Conservation (phyloP, 1,140 invertebrate species). For the Leptinotarsa texana region DNA sequence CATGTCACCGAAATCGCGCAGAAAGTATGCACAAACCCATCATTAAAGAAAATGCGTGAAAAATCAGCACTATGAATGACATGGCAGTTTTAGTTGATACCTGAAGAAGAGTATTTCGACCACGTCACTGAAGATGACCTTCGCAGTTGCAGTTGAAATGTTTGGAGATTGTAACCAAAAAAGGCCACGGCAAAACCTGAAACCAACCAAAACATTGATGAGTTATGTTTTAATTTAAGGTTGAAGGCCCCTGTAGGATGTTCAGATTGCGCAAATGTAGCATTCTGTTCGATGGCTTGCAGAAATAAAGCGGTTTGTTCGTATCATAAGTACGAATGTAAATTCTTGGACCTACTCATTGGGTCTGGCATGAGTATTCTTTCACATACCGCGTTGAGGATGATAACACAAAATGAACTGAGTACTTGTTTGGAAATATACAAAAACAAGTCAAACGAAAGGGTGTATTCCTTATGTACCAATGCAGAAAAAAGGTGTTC, state of each 20-base stretch:
- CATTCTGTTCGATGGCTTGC: slow-evolving; percentile 76
- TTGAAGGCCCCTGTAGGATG: slow-evolving; percentile 72
- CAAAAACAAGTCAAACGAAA: slow-evolving; percentile 56
- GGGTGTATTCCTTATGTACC: slow-evolving; percentile 68
- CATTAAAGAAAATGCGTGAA: too few species aligned
- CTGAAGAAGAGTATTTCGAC: too few species aligned
- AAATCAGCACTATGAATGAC: too few species aligned
- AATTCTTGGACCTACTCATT: slow-evolving; percentile 72
- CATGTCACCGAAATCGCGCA: too few species aligned
- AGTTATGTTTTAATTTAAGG: slow-evolving; percentile 50
- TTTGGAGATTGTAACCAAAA: too few species aligned
- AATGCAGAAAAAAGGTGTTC: slow-evolving; percentile 66
- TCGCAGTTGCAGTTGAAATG: too few species aligned
- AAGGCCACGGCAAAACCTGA: too few species aligned
- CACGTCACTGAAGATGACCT: too few species aligned
- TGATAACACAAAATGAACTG: slow-evolving; percentile 69
- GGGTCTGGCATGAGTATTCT: slow-evolving; percentile 82
- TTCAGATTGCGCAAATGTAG: slow-evolving; percentile 71
- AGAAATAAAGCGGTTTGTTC: slow-evolving; percentile 64
- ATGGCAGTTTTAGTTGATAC: too few species aligned
- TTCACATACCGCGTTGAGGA: slow-evolving; percentile 73
- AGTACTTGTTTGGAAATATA: slow-evolving; percentile 60
- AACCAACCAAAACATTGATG: too few species aligned
- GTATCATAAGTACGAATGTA: slow-evolving; percentile 85
- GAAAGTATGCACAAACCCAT: too few species aligned